Evolutionary conservation across 1,140 invertebrate species (phyloP).

Genomic region (Matsumurasca onukii): DNA sequence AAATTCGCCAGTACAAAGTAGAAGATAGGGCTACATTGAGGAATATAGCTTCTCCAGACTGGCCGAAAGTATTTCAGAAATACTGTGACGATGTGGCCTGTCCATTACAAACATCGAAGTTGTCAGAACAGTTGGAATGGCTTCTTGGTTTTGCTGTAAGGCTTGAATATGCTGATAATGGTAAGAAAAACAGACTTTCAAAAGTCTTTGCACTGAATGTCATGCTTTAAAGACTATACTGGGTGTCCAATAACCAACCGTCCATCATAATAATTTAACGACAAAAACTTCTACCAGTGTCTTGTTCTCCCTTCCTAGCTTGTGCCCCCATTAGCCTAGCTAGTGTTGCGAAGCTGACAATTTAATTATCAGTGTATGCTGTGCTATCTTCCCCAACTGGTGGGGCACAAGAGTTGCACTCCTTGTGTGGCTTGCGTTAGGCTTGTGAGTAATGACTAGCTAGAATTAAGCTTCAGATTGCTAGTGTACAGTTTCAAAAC

Average conservation of each 20-base stretch:
- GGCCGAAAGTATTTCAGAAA: slow-evolving; percentile 70
- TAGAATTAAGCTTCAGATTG: too few relatives aligned
- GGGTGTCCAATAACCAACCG: not conserved
- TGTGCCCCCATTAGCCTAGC: too few relatives aligned
- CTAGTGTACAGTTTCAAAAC: too few relatives aligned
- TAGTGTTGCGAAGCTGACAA: too few relatives aligned
- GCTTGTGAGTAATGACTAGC: too few relatives aligned
- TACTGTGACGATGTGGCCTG: slow-evolving; percentile 77
- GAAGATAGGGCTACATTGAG: slow-evolving; percentile 75
- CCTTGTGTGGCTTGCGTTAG: too few relatives aligned
- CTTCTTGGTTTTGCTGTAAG: slow-evolving; percentile 79
- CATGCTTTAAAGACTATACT: not conserved
- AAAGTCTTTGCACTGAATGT: slow-evolving; percentile 20
- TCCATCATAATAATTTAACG: too few relatives aligned
- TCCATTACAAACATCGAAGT: slow-evolving; percentile 52
- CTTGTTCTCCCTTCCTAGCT: too few relatives aligned
- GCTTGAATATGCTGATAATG: slow-evolving; percentile 79
- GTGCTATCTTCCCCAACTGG: too few relatives aligned
- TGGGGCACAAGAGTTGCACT: too few relatives aligned
- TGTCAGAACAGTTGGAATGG: slow-evolving; percentile 77
- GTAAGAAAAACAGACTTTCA: slow-evolving; percentile 58
- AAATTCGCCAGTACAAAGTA: slow-evolving; percentile 85
- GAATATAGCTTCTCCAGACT: slow-evolving; percentile 61
- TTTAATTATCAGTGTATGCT: too few relatives aligned
- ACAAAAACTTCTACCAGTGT: too few relatives aligned